A percentile compares a stretch with the other conserved stretches of the same genome.
These are phyloP conservation scores for Drosophila bocqueti DNA, from an alignment of 1,140 invertebrate genomes.

Conservation along the genomic window DNA sequence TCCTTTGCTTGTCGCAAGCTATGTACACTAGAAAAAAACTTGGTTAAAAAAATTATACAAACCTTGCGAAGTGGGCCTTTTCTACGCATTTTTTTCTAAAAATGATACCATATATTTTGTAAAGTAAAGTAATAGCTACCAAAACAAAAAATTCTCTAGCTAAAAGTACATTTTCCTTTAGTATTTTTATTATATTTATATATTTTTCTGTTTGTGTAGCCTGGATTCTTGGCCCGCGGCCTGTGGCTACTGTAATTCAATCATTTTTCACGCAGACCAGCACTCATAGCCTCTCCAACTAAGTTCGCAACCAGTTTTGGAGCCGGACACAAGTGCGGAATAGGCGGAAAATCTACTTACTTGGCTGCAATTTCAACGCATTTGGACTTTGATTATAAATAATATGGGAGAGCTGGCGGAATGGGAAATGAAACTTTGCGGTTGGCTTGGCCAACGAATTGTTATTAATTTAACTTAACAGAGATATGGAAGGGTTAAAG, in stretches of 20 bases:
- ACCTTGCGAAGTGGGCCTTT: too few relatives aligned
- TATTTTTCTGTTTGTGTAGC: not conserved
- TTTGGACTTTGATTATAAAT: conserved; percentile 64
- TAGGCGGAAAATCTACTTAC: conserved; percentile 23
- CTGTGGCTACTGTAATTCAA: conserved; percentile 61
- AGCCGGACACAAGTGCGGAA: conserved; percentile 11
- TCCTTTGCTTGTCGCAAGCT: not conserved
- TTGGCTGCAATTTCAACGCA: conserved; percentile 50
- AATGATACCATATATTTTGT: not conserved
- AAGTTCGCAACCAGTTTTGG: conserved; percentile 50
- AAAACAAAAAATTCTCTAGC: not conserved
- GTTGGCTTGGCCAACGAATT: conserved; percentile 22
- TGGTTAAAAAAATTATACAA: not conserved
- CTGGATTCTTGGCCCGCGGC: conserved; percentile 12
- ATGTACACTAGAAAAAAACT: not conserved
- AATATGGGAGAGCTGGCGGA: conserved; percentile 19
- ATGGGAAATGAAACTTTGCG: conserved; percentile 21
- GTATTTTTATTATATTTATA: not conserved
- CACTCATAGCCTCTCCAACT: conserved; percentile 26
- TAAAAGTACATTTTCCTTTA: not conserved
- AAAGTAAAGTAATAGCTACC: not conserved
- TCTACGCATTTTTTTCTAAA: not conserved
- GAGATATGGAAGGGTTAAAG: conserved; percentile 4
- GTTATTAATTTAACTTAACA: conserved; percentile 22
- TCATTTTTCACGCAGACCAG: conserved; percentile 57